Evolutionary conservation across 2,888 invertebrate genomes (phyloP).

Genomic region (Psococerastis gibbosa): DNA sequence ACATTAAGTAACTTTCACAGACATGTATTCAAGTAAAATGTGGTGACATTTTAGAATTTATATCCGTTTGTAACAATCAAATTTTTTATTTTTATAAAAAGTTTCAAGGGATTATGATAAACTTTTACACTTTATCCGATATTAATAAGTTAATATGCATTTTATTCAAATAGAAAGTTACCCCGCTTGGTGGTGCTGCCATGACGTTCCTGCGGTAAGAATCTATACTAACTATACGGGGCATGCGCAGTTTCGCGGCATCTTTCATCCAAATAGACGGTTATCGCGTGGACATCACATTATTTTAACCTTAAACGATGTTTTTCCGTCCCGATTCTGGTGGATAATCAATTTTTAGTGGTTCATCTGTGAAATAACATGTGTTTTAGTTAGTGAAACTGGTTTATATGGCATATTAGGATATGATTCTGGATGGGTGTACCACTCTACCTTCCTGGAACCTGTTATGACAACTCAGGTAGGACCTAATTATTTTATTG

Average conservation of each 20-base stretch:
- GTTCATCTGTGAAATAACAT: not conserved
- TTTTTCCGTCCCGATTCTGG: not conserved
- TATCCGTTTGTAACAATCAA: too few species aligned
- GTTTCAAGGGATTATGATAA: too few species aligned
- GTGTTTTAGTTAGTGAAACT: not conserved
- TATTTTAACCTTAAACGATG: not conserved
- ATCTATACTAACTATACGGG: not conserved
- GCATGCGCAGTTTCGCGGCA: not conserved
- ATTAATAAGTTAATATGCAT: too few species aligned
- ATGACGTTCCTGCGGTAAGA: not conserved
- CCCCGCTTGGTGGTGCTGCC: not conserved
- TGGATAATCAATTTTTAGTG: not conserved
- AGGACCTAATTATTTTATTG: too few species aligned
- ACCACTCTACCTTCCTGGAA: not conserved
- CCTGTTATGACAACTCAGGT: not conserved
- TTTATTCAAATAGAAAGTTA: too few species aligned
- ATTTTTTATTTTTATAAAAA: too few species aligned
- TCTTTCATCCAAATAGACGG: not conserved
- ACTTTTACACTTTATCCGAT: too few species aligned
- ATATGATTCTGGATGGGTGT: not conserved
- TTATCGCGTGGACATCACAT: not conserved
- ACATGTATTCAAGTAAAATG: too few species aligned
- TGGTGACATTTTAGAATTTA: too few species aligned
- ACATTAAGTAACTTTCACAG: too few species aligned
- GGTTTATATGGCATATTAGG: not conserved